Evolutionary conservation across 2,888 invertebrate species (phyloP).

Genomic region (Dicranocentrus wangi): DNA sequence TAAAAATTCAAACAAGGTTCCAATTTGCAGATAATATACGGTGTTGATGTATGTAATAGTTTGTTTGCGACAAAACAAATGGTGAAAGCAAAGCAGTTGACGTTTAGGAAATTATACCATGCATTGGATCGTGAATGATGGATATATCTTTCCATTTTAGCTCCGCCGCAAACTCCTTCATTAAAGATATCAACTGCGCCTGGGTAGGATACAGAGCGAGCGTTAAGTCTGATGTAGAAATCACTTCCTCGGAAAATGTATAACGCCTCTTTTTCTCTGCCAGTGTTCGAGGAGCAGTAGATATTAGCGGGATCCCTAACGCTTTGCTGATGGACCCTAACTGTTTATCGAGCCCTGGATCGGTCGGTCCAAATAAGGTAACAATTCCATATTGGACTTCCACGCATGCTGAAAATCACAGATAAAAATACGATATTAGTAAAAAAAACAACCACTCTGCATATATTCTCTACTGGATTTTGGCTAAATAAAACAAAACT

Average conservation of each 20-base stretch:
- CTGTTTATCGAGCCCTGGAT: conserved; percentile 67
- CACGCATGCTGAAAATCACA: conserved; percentile 63
- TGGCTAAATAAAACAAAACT: too few species aligned
- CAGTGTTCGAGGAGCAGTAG: conserved; percentile 68
- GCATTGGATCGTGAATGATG: conserved; percentile 70
- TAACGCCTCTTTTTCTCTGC: conserved; percentile 46
- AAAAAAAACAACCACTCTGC: not conserved
- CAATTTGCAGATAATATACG: not conserved
- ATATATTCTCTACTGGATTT: not conserved
- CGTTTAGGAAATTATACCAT: conserved; percentile 69
- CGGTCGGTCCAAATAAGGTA: conserved; percentile 71
- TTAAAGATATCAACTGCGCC: conserved; percentile 65
- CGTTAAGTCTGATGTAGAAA: conserved; percentile 58
- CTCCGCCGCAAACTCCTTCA: conserved; percentile 69
- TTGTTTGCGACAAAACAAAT: not conserved
- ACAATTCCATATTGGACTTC: conserved; percentile 69
- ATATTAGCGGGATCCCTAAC: conserved; percentile 71
- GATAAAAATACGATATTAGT: not conserved
- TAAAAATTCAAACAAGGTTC: not conserved
- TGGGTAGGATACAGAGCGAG: conserved; percentile 71
- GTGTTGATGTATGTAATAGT: not conserved
- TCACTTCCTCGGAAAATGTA: conserved; percentile 45
- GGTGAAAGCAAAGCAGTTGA: not conserved
- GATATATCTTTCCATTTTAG: conserved; percentile 71
- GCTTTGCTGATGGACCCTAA: conserved; percentile 69